Evolutionary conservation across 2,888 invertebrate species (phyloP).

Genomic region (Spisula subtruncata): DNA sequence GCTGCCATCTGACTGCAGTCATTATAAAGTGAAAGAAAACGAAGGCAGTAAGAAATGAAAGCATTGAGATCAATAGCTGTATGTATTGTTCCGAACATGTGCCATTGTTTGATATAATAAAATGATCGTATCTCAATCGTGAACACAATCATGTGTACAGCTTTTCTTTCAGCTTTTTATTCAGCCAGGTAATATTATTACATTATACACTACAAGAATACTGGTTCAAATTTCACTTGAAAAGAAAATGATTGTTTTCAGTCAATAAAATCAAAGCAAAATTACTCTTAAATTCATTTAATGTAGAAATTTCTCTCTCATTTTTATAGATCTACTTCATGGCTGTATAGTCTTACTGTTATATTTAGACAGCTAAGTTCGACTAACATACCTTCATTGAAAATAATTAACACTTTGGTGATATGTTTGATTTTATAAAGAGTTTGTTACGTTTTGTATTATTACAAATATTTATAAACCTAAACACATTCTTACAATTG

Average conservation of each 20-base stretch:
- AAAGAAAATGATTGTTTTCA: background rate
- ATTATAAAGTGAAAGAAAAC: background rate
- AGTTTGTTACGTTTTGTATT: too few species aligned
- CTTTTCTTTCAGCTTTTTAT: background rate
- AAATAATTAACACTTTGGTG: too few species aligned
- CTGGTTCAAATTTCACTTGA: background rate
- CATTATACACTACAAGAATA: background rate
- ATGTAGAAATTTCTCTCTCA: too few species aligned
- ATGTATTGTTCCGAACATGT: background rate
- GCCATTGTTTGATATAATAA: slow-evolving; percentile 2
- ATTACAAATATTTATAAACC: too few species aligned
- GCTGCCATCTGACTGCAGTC: background rate
- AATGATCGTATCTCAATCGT: background rate
- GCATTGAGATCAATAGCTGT: background rate
- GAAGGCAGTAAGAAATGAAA: background rate
- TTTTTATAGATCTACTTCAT: too few species aligned
- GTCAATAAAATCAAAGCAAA: too few species aligned
- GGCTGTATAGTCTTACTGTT: too few species aligned
- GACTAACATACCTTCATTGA: too few species aligned
- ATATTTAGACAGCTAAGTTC: too few species aligned
- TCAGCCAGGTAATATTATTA: background rate
- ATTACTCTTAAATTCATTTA: background rate
- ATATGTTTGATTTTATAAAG: too few species aligned
- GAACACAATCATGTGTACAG: background rate
- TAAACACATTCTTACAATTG: too few species aligned